A percentile compares a stretch with the other conserved stretches of the same genome.
Conservation (phyloP, 2,888 invertebrate species). For the Nematopogon swammerdamellus region DNA sequence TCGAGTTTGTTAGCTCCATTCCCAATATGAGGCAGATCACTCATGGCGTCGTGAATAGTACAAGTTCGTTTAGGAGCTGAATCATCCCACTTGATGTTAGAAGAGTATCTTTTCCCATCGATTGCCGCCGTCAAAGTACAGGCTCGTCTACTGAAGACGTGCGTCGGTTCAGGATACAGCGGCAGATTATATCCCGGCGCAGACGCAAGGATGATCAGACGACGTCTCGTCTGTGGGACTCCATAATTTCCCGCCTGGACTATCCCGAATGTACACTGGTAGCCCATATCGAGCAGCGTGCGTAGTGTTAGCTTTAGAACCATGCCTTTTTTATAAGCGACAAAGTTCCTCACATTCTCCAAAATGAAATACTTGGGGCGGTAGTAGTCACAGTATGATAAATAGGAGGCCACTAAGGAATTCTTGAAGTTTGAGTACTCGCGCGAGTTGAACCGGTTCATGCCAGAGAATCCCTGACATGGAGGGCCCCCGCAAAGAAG, state of each 20-base stretch:
- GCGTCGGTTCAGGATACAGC: slow-evolving; percentile 72
- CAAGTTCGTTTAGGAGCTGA: slow-evolving; percentile 76
- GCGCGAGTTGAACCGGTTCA: slow-evolving; percentile 83
- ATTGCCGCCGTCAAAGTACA: slow-evolving; percentile 52
- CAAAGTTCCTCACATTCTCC: slow-evolving; percentile 86
- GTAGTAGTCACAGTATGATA: slow-evolving; percentile 84
- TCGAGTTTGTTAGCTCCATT: slow-evolving; percentile 69
- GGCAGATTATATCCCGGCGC: slow-evolving; percentile 76
- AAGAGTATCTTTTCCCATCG: slow-evolving; percentile 43
- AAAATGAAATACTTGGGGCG: slow-evolving; percentile 79
- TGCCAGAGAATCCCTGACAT: slow-evolving; percentile 86
- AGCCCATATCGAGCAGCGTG: slow-evolving; percentile 78
- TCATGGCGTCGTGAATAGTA: slow-evolving; percentile 79
- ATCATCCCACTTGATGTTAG: slow-evolving; percentile 60
- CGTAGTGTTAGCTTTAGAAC: slow-evolving; percentile 75
- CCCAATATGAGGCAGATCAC: slow-evolving; percentile 71
- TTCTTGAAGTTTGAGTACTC: slow-evolving; percentile 86
- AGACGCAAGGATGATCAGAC: slow-evolving; percentile 77
- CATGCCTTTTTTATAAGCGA: slow-evolving; percentile 76
- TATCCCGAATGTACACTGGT: slow-evolving; percentile 84
- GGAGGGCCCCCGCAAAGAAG: slow-evolving; percentile 84
- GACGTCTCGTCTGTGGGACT: slow-evolving; percentile 75
- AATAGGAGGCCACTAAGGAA: slow-evolving; percentile 75
- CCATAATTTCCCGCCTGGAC: slow-evolving; percentile 85
- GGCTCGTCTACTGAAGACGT: slow-evolving; percentile 70